Base-by-base conservation (phyloP, 2,797 vertebrate genomes). In the Tokudaia muenninki region DNA sequence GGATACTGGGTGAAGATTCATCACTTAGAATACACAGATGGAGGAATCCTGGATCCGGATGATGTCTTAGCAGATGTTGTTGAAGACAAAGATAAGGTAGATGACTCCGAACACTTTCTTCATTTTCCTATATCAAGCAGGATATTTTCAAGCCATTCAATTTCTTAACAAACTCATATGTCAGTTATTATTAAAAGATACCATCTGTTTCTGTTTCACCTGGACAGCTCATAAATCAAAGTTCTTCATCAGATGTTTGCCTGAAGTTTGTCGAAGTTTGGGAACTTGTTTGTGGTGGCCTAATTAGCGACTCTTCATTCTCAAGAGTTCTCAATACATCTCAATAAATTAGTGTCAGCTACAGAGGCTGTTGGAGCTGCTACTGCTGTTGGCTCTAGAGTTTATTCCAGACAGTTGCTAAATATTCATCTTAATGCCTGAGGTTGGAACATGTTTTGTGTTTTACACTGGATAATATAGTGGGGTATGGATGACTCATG, bases 31-130 rank as follows among this genome's bases (percentile, higher is more conserved):
- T 99, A 99, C 96, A 99, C 99, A 96, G 99, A 99, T 83, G 99
- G 99, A 90, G 99, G 99, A 65, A 99, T 99, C 97, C 98, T 99
- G 98, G 99, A 99, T 98, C 99, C 99, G 14, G 99, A 99, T 98
- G 99, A 99, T 92, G 98, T 99, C 67, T 98, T 99, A 96, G 99
- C 99, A 91, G 99, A 99, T 99, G 99, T 99, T 94, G 99, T 99
- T n/a, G 99, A 99, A 98, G 99, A 99, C 98, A 99, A 99, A 98
- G 99, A 99, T 98, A 99, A 99, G 99, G 99, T 99, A 99, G 86
- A 47, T 87, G 90, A 94, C 50, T 97, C 61, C 78, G 44, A 80
- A 93, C 89, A 41, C 72, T n/a, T 91, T 82, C 13, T 41, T 59
- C 12, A 29, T 94, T 94, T 97, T 90, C 57, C n/a, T 96, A 59